A percentile compares a stretch with the other conserved stretches of the same genome.
Evolutionary conservation across 2,113 vertebrate species (phyloP).

Genomic region (Ceyx margarethae): DNA sequence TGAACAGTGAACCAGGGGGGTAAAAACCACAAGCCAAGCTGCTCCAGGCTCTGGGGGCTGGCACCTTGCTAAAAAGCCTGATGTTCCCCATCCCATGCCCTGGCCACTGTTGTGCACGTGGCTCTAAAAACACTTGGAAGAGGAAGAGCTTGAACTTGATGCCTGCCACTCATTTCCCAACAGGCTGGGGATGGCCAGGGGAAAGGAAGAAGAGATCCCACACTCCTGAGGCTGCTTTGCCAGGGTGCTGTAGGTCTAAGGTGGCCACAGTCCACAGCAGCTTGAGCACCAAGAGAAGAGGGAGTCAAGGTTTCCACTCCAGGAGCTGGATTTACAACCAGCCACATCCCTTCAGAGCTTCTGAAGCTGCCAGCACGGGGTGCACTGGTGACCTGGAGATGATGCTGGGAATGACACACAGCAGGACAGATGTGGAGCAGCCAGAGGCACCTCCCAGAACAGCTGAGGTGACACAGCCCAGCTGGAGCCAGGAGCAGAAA

Average conservation of each 20-base stretch:
- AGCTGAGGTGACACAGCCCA: background rate
- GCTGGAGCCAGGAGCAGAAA: background rate
- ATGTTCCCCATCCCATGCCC: background rate
- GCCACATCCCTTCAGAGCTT: background rate
- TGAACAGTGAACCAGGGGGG: background rate
- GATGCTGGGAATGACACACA: background rate
- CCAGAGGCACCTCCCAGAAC: background rate
- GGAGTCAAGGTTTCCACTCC: background rate
- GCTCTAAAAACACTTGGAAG: background rate
- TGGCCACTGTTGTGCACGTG: rapidly evolving
- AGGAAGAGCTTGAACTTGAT: background rate
- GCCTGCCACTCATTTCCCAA: background rate
- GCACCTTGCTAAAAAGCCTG: background rate
- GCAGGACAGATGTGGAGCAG: background rate
- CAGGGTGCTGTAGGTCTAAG: background rate
- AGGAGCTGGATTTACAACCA: background rate
- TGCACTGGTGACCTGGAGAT: background rate
- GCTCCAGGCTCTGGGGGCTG: background rate
- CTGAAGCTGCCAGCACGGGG: background rate
- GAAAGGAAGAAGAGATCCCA: background rate
- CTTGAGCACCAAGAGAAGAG: background rate
- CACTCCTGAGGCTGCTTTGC: background rate
- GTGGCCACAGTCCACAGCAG: background rate
- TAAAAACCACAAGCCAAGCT: background rate
- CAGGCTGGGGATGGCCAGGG: background rate